Conservation (phyloP, 1,140 invertebrate genomes). For the Trachelipus rathkii region DNA sequence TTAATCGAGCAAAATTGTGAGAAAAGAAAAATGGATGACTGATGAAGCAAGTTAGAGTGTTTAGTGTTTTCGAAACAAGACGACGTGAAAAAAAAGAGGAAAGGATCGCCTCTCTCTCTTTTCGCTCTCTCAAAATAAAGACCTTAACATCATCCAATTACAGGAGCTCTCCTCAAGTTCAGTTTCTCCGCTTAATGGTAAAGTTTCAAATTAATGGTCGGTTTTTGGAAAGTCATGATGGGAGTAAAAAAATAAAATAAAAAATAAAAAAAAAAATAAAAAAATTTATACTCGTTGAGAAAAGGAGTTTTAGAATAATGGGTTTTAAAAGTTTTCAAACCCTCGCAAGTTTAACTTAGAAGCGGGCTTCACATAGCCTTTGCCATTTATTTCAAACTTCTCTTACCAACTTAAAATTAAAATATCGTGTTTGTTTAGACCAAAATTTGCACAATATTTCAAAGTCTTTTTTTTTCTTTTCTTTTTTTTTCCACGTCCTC, state of each 20-base stretch:
- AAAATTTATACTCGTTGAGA: not conserved
- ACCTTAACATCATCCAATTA: not conserved
- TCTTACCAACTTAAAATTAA: not conserved
- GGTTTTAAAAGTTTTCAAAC: not conserved
- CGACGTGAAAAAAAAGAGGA: not conserved
- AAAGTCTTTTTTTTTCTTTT: not conserved
- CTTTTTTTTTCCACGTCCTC: not conserved
- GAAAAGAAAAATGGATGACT: not conserved
- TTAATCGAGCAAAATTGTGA: no score
- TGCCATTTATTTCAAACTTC: constrained; percentile 10
- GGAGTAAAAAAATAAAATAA: no score
- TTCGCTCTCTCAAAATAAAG: constrained; percentile 8
- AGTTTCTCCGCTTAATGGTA: not conserved
- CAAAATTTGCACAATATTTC: constrained; percentile 13
- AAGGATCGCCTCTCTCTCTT: not conserved
- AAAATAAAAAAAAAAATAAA: no score
- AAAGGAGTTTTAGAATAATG: constrained; percentile 10
- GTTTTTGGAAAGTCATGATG: no score
- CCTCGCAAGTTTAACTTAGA: not conserved
- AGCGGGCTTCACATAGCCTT: not conserved
- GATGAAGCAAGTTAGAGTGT: not conserved
- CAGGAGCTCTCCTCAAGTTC: not conserved
- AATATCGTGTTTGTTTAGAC: not conserved
- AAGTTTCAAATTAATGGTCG: constrained; percentile 13
- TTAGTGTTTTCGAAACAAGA: not conserved